These are phyloP conservation scores for Leptodactylus fuscus DNA, from an alignment of 2,113 vertebrate genomes.

Conservation along the genomic window DNA sequence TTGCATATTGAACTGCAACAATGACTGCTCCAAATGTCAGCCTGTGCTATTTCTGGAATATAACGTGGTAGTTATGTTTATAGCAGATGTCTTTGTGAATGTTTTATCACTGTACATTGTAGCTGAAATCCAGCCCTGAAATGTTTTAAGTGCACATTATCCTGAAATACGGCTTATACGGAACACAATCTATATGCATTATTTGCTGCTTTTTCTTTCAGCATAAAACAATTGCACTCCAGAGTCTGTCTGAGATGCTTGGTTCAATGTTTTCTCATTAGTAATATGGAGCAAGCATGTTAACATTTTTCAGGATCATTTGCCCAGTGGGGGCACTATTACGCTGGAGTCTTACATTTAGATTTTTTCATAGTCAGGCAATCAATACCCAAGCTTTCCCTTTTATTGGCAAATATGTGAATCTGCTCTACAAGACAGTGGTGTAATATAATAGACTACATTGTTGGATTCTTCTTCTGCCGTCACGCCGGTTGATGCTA, in stretches of 20 bases:
- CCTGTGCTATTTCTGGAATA: not conserved
- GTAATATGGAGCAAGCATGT: not conserved
- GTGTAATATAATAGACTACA: not conserved
- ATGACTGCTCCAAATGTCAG: constrained; percentile 5
- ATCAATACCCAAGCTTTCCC: not conserved
- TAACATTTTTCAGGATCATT: constrained; percentile 16
- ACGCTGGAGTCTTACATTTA: not conserved
- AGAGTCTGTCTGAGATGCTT: not conserved
- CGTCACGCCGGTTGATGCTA: not conserved
- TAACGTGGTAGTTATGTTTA: not conserved
- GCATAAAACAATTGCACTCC: constrained; percentile 20
- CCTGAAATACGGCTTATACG: not conserved
- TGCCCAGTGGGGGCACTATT: constrained; percentile 29
- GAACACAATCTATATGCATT: constrained; percentile 16
- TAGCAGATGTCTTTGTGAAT: constrained; percentile 5
- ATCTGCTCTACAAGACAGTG: not conserved
- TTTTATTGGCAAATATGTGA: not conserved
- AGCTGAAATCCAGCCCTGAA: not conserved
- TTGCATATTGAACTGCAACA: constrained; percentile 2
- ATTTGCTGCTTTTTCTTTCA: constrained; percentile 5
- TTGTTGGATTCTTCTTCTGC: not conserved
- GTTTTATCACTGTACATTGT: not conserved
- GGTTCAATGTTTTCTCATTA: constrained; percentile 18
- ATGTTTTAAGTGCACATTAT: constrained; percentile 16
- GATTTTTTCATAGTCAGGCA: not conserved